Base-by-base conservation (phyloP, 2,888 invertebrate species). In the Thumatha senex region DNA sequence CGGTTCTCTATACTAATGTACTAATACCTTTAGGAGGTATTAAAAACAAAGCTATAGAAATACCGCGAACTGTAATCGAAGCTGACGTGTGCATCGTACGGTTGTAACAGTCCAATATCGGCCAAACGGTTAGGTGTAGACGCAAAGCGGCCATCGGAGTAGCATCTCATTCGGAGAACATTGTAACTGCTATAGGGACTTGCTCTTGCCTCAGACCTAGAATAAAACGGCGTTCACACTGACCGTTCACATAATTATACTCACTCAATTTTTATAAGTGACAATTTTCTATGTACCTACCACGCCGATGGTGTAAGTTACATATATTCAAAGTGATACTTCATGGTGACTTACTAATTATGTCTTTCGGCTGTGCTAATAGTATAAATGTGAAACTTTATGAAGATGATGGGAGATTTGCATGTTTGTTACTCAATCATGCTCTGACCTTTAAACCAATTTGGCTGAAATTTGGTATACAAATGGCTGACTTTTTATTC, bases 111-210 rank as follows among this genome's bases (percentile, higher is more conserved):
- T 73, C 72, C 78, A 80, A 82, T 84, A 78, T 78, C 74, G 69
- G 63, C 62, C 60, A 73, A 80, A 82, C 75, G 74, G 75, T 68
- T 62, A 64, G 67, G 60, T 67, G 63, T 74, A 56, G 84, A 72
- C 83, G 72, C 85, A 78, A 76, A 81, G 79, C 80, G 79, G 77
- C 82, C 81, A 79, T 84, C 75, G 54, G 72, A 66, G 78, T 67
- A 74, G 70, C 76, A 74, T 78, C 75, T 67, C 72, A 72, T 78
- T 73, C 68, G 58, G 64, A 54, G 64, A 60, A 68, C 74, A 66
- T 70, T 74, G 70, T 79, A 71, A 72, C 67, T 72, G 70, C 65
- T 74, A 61, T 54, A 54, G 59, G 62, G 65, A 60, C 67, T 64
- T 53, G 54, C 52, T 57, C 57, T 55, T 56, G 54, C 58, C 46